Evolutionary conservation across 2,797 vertebrate genomes (phyloP).

Genomic region (Philypnodon macrostomus): DNA sequence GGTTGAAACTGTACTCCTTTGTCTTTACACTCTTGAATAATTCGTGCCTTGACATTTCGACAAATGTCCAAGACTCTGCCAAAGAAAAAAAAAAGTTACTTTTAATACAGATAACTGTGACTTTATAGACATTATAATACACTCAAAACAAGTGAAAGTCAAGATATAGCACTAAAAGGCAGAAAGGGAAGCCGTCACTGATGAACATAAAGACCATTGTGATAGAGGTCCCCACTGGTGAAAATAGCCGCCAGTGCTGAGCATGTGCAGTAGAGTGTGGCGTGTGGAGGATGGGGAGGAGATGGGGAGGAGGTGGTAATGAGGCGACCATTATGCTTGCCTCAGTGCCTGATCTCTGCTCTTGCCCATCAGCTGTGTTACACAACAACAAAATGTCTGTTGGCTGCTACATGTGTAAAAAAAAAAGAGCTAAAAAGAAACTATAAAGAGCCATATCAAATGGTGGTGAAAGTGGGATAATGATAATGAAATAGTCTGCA

Average conservation of each 20-base stretch:
- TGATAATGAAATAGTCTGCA: background rate
- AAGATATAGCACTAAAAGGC: no score
- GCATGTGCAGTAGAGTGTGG: constrained; percentile 68
- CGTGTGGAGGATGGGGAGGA: constrained; percentile 62
- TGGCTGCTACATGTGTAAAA: constrained; percentile 15
- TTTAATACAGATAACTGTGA: no score
- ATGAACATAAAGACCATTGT: constrained; percentile 48
- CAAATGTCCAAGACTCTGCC: constrained; percentile 93
- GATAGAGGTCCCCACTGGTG: constrained; percentile 62
- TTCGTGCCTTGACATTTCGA: constrained; percentile 95
- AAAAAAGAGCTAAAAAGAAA: constrained; percentile 43
- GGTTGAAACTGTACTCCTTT: constrained; percentile 93
- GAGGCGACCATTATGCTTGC: constrained; percentile 71
- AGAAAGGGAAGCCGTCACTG: no score
- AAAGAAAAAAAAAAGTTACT: background rate
- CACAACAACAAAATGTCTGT: constrained; percentile 54
- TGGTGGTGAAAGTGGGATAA: constrained; percentile 25
- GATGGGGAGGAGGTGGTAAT: constrained; percentile 74
- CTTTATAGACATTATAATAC: background rate
- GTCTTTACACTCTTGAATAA: constrained; percentile 93
- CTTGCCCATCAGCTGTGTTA: constrained; percentile 70
- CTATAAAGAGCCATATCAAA: constrained; percentile 22
- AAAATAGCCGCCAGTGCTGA: constrained; percentile 71
- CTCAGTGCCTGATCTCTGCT: constrained; percentile 73
- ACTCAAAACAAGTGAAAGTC: background rate